Evolutionary conservation across 1,140 invertebrate species (phyloP), one percentile per base, ranked within the genome.

Genomic region (Aphelenchoides fujianensis): DNA sequence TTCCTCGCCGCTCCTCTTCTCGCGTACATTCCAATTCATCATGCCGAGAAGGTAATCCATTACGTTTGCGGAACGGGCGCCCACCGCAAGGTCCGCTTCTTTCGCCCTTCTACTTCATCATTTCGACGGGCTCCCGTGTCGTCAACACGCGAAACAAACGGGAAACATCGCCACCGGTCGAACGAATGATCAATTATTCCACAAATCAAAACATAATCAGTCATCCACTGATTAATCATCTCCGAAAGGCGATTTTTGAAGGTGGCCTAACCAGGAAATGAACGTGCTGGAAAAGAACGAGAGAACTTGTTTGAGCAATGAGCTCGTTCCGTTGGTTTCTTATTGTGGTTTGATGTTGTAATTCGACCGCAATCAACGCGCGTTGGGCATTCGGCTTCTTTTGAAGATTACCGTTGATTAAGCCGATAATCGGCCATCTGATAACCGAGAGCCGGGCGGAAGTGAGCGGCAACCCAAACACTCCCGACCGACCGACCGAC

Each of bases 171-270:
- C 41, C 12, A 48, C 23, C 12, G 41, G 41, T 48, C 41, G 41
- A n/a, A n/a, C n/a, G n/a, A n/a, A n/a, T n/a, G n/a, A 48, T 48
- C 41, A 48, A 48, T 48, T 48, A 48, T 48, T 48, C 41, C 23
- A 16, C 41, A 48, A n/a, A 23, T 23, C 41, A 48, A 48, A 48
- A 48, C 41, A 48, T 23, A 48, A 48, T 48, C 23, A 16, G 41
- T 48, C 41, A 48, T 48, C 41, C 41, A 48, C 41, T 48, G 41
- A 48, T 48, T 48, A 12, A 48, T n/a, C n/a, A 48, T 12, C 23
- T 48, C 23, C 41, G 41, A 48, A 12, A 48, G 12, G 12, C 12
- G 23, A 48, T 48, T 48, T 48, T 12, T 48, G 41, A 48, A 16
- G 41, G 23, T 48, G 12, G 12, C 41, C 12, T 48, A 48, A 48